Evolutionary conservation across 2,888 invertebrate genomes (phyloP), one percentile per base, ranked within the genome.

Genomic region (Ferdinandea cuprea): DNA sequence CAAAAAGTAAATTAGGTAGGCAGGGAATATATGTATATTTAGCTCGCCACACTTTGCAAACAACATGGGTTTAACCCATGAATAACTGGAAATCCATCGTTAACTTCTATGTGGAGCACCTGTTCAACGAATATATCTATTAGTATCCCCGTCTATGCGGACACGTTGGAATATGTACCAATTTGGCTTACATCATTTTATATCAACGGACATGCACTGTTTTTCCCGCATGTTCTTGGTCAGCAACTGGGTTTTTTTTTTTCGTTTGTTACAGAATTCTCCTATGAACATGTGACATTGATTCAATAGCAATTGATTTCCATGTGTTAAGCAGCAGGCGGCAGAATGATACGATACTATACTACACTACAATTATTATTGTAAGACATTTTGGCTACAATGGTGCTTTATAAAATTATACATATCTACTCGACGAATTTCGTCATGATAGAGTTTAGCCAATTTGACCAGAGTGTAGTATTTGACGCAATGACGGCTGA

Each of bases 371-470:
- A n/a, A 3, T 11, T 19, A 8, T 15, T 15, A 19, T 8, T 30
- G 15, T 19, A 48, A 25, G 48, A 37, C 35, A 28, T 48, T 48
- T 37, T 37, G 56, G 56, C 56, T 44, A 42, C 40, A 28, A 44
- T 9, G 8, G n/a, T 30, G 46, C 0, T 11, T n/a, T 9, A 11
- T n/a, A 54, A 7, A 54, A 35, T 32, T 11, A 54, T 13, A 30
- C 9, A 8, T 11, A 32, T 25, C 25, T 17, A 6, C 50, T 8
- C n/a, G 3, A 21, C 4, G 25, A 46, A 32, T 66, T 77, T 81
- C 71, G 71, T 77, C 81, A 77, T 58, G 59, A 77, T 61, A 61
- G 46, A 59, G 32, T 66, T 76, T 81, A 81, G 65, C 58, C 74
- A 63, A 65, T 63, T 63, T 54, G 63, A 54, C 77, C 37, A 46